Percentiles rank a stretch among this genome's conserved stretches.
These are phyloP conservation scores for Cryptotis parvus DNA, from an alignment of 2,113 vertebrate genomes.

Conservation along the genomic window DNA sequence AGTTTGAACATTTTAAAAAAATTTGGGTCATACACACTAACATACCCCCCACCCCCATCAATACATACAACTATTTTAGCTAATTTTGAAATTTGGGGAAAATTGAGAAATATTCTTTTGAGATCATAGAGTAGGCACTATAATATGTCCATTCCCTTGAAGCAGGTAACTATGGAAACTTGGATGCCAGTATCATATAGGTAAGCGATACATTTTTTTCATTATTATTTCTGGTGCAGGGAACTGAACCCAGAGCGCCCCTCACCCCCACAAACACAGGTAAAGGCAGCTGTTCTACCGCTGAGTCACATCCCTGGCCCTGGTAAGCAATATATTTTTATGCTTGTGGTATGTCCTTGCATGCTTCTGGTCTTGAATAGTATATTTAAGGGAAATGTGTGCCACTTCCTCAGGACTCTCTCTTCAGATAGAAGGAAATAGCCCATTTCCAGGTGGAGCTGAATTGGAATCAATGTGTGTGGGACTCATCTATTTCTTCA, in stretches of 20 bases:
- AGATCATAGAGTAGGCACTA: background rate
- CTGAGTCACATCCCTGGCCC: too few relatives aligned
- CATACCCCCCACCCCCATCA: too few relatives aligned
- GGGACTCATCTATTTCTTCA: background rate
- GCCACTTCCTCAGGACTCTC: background rate
- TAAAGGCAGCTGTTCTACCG: too few relatives aligned
- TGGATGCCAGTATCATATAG: background rate
- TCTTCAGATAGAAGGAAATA: background rate
- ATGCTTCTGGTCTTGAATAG: background rate
- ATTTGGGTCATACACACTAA: background rate
- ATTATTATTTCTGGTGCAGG: too few relatives aligned
- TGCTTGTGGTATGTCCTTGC: background rate
- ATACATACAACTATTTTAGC: background rate
- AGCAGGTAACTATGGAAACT: constrained; percentile 14
- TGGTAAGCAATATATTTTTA: background rate
- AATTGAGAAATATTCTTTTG: background rate
- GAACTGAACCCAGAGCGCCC: too few relatives aligned
- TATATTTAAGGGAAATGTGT: constrained; percentile 3
- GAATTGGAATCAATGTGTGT: background rate
- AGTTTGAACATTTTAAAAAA: background rate
- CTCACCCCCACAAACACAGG: too few relatives aligned
- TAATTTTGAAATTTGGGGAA: background rate
- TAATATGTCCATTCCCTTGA: background rate
- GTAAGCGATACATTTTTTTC: background rate
- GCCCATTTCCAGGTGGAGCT: background rate